Evolutionary conservation across 2,888 invertebrate genomes (phyloP), one percentile per base, ranked within the genome.

Genomic region (Hartigia nigra): DNA sequence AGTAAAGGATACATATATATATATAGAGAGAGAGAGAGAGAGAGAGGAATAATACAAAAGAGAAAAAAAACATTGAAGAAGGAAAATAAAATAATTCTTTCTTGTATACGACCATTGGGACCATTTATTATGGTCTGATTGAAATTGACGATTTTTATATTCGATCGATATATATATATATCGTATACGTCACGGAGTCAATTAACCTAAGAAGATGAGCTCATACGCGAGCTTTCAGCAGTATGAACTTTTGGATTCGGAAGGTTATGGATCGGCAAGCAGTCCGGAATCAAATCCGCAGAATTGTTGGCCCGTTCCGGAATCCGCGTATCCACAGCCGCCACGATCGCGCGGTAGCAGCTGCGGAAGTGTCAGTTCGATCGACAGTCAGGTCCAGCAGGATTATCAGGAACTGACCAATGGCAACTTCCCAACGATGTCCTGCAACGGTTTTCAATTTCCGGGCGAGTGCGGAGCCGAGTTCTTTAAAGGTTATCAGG

Each of bases 231-330:
- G 84, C 77, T 85, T 84, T 35, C 88, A 86, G 80, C 87, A 87
- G 75, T 90, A 90, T 86, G 90, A 90, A 31, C 85, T 90, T 55
- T 77, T 90, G 74, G 90, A 90, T 76, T 90, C 90, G 37, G 90
- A 90, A 82, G 90, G 90, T 75, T 90, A 90, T 84, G 90, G 90
- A 5, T 90, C 90, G 9, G 90, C 90, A 0, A 90, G 90, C 75
- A 90, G 90, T 79, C 90, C 90, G 5, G 90, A 90, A 79, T 90
- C 90, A n/a, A 89, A 88, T 81, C 87, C 88, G 1, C 85, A 88
- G 36, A 84, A 77, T 23, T 83, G 87, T 76, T 87, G 88, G 86
- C 79, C 80, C 74, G 39, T 70, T 1, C 86, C 84, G 23, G 89
- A 89, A 76, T 74, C 80, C 12, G 81, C 86, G 3, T 90, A 90